These are phyloP conservation scores for Siphonodentalium dalli DNA, from an alignment of 2,888 invertebrate species.

Conservation along the genomic window DNA sequence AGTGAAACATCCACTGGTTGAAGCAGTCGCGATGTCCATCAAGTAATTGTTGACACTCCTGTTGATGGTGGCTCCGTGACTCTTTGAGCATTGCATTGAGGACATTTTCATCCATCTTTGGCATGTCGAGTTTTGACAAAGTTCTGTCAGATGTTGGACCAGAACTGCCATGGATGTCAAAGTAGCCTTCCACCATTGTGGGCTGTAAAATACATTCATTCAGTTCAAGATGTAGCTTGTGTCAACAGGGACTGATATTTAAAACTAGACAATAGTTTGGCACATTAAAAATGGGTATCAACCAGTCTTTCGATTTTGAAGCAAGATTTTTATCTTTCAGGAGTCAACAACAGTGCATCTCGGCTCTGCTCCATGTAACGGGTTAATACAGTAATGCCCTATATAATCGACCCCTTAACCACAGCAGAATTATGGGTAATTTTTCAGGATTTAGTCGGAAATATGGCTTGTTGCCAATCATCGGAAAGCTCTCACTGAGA, in stretches of 20 bases:
- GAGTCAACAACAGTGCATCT: too few relatives aligned
- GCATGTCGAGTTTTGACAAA: conserved; percentile 51
- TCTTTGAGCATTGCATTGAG: conserved; percentile 40
- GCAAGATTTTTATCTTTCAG: too few relatives aligned
- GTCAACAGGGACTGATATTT: too few relatives aligned
- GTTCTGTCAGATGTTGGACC: conserved; percentile 60
- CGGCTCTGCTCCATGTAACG: conserved; percentile 53
- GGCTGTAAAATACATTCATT: too few relatives aligned
- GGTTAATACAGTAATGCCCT: too few relatives aligned
- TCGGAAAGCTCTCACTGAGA: too few relatives aligned
- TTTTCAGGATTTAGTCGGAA: too few relatives aligned
- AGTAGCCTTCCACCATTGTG: conserved; percentile 50
- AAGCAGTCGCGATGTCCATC: conserved; percentile 45
- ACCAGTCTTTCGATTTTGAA: conserved; percentile 46
- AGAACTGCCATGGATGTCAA: conserved; percentile 45
- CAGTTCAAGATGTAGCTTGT: too few relatives aligned
- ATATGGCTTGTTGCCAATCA: too few relatives aligned
- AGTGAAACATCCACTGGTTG: conserved; percentile 58
- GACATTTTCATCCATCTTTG: conserved; percentile 54
- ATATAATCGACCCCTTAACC: too few relatives aligned
- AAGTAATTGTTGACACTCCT: conserved; percentile 42
- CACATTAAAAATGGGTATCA: conserved; percentile 38
- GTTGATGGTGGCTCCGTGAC: conserved; percentile 36
- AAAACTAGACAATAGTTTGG: conserved; percentile 33
- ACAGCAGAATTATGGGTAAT: too few relatives aligned